phyloP scores from a whole-genome alignment of 2,797 vertebrate species.

The Pseudomugil tenellus region DNA sequence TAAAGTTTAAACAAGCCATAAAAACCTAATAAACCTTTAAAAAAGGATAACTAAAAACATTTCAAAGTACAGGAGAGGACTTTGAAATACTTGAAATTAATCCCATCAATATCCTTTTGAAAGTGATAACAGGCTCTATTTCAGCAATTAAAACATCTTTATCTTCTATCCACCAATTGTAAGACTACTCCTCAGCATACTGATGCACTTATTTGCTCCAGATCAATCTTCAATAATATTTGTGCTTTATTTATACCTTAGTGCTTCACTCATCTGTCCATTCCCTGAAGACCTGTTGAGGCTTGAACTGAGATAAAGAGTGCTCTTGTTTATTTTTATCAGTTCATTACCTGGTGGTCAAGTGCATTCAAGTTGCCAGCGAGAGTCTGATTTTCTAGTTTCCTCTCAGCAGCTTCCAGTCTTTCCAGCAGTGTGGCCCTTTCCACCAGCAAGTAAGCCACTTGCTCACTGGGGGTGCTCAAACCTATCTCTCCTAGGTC shows the following conservation, averaged over 20 bases:
- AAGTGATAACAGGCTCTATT: background rate
- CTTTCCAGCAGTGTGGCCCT: conserved; percentile 84
- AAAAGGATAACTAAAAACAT: too few relatives aligned
- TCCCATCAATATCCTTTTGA: too few relatives aligned
- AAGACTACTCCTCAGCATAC: background rate
- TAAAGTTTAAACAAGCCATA: too few relatives aligned
- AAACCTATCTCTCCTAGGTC: conserved; percentile 85
- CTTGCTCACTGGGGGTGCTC: conserved; percentile 88
- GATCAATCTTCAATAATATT: background rate
- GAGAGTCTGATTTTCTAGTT: conserved; percentile 74
- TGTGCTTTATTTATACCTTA: background rate
- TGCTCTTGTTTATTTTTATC: background rate
- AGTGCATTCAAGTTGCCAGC: conserved; percentile 66
- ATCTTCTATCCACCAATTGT: background rate
- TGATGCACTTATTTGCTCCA: background rate
- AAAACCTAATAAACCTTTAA: too few relatives aligned
- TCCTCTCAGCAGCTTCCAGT: conserved; percentile 82
- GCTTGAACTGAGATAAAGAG: background rate
- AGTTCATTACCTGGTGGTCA: conserved; percentile 83
- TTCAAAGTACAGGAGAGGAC: conserved; percentile 1
- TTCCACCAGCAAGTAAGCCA: conserved; percentile 89
- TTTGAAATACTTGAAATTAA: background rate
- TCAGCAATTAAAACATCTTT: background rate
- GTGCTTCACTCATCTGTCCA: background rate
- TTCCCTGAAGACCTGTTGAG: background rate